Evolutionary conservation across 2,797 vertebrate species (phyloP).

Genomic region (Morus bassanus): DNA sequence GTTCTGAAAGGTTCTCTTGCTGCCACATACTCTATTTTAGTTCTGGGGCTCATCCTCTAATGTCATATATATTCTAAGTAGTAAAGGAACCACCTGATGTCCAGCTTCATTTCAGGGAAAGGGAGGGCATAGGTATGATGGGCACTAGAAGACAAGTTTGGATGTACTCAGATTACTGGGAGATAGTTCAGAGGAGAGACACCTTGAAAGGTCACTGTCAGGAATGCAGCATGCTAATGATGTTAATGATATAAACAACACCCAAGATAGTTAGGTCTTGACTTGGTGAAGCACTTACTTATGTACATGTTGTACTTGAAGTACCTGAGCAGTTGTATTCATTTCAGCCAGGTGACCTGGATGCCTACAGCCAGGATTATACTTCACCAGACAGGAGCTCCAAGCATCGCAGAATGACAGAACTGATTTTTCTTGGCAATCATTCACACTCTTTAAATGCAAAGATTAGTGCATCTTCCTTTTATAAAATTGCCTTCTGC

Average conservation of each 20-base stretch:
- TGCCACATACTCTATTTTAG: slow-evolving; percentile 63
- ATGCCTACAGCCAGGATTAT: background rate
- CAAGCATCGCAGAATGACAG: background rate
- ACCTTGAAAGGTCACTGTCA: slow-evolving; percentile 60
- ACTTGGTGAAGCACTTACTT: background rate
- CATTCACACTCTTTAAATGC: background rate
- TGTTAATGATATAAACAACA: slow-evolving; percentile 45
- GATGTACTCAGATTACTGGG: slow-evolving; percentile 38
- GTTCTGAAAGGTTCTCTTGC: slow-evolving; percentile 45
- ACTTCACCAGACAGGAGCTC: background rate
- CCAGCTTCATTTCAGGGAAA: slow-evolving; percentile 64
- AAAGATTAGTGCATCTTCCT: background rate
- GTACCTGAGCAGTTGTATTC: slow-evolving; percentile 37
- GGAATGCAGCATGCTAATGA: slow-evolving; percentile 3
- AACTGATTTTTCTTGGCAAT: background rate
- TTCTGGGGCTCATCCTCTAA: slow-evolving; percentile 40
- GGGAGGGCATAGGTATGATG: slow-evolving; percentile 61
- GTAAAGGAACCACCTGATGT: slow-evolving; percentile 50
- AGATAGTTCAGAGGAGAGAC: slow-evolving; percentile 35
- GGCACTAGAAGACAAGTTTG: slow-evolving; percentile 27
- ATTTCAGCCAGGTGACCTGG: slow-evolving; percentile 25
- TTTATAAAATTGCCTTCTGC: background rate
- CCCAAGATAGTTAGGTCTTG: background rate
- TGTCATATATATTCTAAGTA: slow-evolving; percentile 49
- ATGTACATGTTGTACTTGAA: background rate